phyloP scores from a whole-genome alignment of 2,888 invertebrate species.

The Helobdella robusta region DNA sequence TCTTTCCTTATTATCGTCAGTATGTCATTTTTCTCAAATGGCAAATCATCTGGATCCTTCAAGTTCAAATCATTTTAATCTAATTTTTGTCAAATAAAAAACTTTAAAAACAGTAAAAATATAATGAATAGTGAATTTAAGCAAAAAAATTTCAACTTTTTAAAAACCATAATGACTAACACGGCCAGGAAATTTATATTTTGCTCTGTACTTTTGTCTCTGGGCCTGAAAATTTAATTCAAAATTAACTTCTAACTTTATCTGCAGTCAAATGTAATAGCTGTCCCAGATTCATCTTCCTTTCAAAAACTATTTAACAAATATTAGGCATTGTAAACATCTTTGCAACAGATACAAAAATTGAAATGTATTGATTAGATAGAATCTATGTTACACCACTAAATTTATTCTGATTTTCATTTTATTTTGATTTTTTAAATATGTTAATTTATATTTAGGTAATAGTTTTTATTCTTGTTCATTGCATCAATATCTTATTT shows the following conservation, averaged over 20 bases:
- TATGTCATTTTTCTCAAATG: constrained; percentile 85
- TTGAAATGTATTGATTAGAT: neutral
- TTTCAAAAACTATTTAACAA: too few species aligned
- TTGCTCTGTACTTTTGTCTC: constrained; percentile 77
- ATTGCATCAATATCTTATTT: too few species aligned
- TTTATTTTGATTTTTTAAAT: too few species aligned
- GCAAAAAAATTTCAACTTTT: neutral
- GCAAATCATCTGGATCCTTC: constrained; percentile 86
- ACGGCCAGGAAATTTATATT: constrained; percentile 84
- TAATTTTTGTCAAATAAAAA: neutral
- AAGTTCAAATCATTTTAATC: constrained; percentile 34
- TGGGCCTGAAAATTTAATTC: constrained; percentile 59
- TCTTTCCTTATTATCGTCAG: constrained; percentile 65
- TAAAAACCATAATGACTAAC: constrained; percentile 57
- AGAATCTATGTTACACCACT: too few species aligned
- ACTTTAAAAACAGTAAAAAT: neutral
- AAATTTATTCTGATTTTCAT: too few species aligned
- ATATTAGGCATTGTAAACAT: too few species aligned
- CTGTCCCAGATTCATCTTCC: too few species aligned
- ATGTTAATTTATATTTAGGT: too few species aligned
- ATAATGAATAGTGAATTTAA: neutral
- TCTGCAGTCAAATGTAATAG: too few species aligned
- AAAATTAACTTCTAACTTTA: too few species aligned
- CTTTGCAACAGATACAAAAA: neutral
- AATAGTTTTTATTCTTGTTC: too few species aligned